Percentiles rank a stretch among this genome's conserved stretches.
Evolutionary conservation across 1,140 invertebrate genomes (phyloP).

Genomic region (Drosophila sulfurigaster): DNA sequence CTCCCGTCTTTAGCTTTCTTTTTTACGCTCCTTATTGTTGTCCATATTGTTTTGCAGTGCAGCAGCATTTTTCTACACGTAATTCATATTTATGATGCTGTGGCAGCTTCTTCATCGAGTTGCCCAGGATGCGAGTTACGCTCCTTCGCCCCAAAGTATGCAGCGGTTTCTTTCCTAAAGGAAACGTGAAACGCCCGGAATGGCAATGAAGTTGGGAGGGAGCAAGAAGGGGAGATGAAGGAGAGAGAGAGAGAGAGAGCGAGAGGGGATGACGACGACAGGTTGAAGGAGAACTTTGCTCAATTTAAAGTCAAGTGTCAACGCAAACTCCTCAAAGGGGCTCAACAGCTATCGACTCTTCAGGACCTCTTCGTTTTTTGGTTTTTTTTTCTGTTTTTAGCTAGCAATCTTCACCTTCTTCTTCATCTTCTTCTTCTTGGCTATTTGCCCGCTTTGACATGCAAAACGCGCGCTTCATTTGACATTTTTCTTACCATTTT

Average conservation of each 20-base stretch:
- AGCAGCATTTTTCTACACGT: slow-evolving; percentile 55
- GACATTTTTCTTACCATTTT: slow-evolving; percentile 68
- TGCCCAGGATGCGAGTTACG: slow-evolving; percentile 36
- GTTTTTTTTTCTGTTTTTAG: neutral
- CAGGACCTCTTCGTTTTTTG: slow-evolving; percentile 47
- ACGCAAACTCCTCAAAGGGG: slow-evolving; percentile 74
- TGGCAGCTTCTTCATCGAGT: slow-evolving; percentile 12
- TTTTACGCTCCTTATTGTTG: neutral
- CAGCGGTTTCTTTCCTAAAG: slow-evolving; percentile 32
- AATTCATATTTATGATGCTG: slow-evolving; percentile 75
- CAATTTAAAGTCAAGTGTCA: slow-evolving; percentile 82
- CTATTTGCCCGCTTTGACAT: slow-evolving; percentile 73
- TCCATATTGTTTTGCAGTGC: slow-evolving; percentile 1
- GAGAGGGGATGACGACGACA: neutral
- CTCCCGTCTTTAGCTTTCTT: neutral
- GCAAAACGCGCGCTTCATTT: slow-evolving; percentile 80
- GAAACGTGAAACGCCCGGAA: slow-evolving; percentile 24
- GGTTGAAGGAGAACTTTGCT: slow-evolving; percentile 55
- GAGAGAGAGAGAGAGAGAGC: no score
- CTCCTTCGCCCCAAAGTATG: slow-evolving; percentile 53
- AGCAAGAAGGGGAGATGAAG: neutral
- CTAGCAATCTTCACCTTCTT: slow-evolving; percentile 28
- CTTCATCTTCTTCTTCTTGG: neutral
- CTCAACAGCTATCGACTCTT: slow-evolving; percentile 68
- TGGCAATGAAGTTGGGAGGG: neutral